These are phyloP conservation scores for Dinomys branickii DNA, from an alignment of 2,113 vertebrate species.

Conservation along the genomic window DNA sequence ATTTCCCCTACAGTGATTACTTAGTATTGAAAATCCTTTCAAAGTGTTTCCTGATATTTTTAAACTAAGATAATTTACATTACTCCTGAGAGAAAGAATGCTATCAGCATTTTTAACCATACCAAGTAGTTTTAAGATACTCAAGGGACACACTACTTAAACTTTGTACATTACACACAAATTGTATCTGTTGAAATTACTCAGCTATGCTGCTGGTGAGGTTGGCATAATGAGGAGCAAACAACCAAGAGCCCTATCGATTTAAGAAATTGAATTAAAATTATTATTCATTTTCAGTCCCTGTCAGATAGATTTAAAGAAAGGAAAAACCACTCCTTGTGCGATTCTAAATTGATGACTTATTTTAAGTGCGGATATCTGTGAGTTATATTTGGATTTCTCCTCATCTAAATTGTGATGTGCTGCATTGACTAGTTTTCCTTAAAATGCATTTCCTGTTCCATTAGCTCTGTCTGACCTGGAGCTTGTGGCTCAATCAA, in stretches of 20 bases:
- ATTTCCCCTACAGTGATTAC: neutral
- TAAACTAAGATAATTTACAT: neutral
- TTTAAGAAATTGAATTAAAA: neutral
- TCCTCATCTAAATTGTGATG: neutral
- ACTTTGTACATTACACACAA: neutral
- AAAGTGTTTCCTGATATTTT: neutral
- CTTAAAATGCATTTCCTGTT: neutral
- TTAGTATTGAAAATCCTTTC: neutral
- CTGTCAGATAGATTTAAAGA: neutral
- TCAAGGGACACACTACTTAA: accelerated
- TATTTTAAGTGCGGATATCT: neutral
- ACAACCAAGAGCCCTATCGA: neutral
- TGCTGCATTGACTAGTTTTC: neutral
- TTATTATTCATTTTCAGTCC: neutral
- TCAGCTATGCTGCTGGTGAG: neutral
- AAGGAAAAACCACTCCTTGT: neutral
- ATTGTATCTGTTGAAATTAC: neutral
- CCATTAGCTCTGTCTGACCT: constrained; percentile 51
- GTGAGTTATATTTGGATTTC: neutral
- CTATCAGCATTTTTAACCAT: neutral
- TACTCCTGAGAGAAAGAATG: neutral
- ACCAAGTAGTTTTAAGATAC: neutral
- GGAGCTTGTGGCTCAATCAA: constrained; percentile 43
- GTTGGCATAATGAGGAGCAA: neutral
- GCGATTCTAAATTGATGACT: neutral